A percentile compares a stretch with the other conserved stretches of the same genome.
Conservation (phyloP, 2,113 vertebrate genomes). For the Chaetops frenatus region DNA sequence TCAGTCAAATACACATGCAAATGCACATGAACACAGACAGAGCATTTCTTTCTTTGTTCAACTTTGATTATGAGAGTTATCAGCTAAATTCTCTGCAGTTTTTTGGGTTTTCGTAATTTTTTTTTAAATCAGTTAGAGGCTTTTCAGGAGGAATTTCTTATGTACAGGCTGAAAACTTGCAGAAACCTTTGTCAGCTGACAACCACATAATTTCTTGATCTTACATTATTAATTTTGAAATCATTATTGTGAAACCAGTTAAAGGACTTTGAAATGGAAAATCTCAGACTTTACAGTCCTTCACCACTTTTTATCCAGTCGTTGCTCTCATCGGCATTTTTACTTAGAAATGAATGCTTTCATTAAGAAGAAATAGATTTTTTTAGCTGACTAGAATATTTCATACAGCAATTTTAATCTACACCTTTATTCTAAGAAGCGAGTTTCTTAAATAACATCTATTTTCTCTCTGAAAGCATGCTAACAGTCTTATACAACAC, state of each 20-base stretch:
- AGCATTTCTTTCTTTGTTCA: background rate
- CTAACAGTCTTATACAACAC: slow-evolving; percentile 27
- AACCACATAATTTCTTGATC: background rate
- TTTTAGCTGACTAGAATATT: slow-evolving; percentile 39
- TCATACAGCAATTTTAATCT: slow-evolving; percentile 45
- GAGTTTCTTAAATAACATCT: slow-evolving; percentile 57
- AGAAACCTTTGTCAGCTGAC: background rate
- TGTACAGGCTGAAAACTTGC: background rate
- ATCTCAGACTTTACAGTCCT: background rate
- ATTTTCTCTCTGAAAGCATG: slow-evolving; percentile 52
- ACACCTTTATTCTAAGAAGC: slow-evolving; percentile 41
- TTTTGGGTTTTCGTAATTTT: background rate
- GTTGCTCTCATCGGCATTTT: background rate
- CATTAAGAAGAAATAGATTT: slow-evolving; percentile 34
- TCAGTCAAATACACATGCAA: background rate
- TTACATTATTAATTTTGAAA: background rate
- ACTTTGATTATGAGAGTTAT: background rate
- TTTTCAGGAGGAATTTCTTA: background rate
- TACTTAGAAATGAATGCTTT: slow-evolving; percentile 34
- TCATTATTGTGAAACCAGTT: background rate
- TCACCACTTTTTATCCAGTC: background rate
- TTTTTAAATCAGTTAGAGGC: background rate
- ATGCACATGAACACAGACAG: background rate
- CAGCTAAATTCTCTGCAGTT: background rate
- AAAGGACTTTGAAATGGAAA: slow-evolving; percentile 18